These are phyloP conservation scores for Rhagium mordax DNA, from an alignment of 2,888 invertebrate species.

Conservation along the genomic window DNA sequence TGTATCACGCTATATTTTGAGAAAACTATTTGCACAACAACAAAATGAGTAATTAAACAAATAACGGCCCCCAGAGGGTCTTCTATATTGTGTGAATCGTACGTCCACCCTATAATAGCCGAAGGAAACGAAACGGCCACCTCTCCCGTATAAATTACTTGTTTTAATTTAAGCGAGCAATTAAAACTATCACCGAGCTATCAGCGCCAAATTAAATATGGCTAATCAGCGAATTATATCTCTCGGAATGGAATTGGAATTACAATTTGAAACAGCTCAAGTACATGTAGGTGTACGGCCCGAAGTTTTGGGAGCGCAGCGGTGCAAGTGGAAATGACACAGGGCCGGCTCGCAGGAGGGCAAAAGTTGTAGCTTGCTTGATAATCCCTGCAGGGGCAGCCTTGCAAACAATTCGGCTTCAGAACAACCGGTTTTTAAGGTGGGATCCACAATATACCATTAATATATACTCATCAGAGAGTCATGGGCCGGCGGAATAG, in stretches of 20 bases:
- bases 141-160: constrained; percentile 13
- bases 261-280: constrained; percentile 32
- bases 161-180: constrained; percentile 27
- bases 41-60: too few species aligned
- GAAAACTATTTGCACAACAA: too few species aligned
- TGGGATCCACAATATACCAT: too few species aligned
- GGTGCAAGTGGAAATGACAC: constrained; percentile 17
- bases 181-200: constrained; percentile 36
- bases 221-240: constrained; percentile 35
- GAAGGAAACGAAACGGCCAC: neutral
- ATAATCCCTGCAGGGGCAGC: too few species aligned
- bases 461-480: neutral
- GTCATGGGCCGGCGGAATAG: constrained; percentile 35
- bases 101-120: neutral
- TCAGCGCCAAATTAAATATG: constrained; percentile 38
- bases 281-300: constrained; percentile 30
- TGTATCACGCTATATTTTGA: too few species aligned
- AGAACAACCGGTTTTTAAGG: too few species aligned
- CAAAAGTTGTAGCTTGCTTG: too few species aligned
- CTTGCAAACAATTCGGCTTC: too few species aligned
- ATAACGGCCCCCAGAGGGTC: too few species aligned
- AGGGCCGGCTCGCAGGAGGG: constrained; percentile 18
- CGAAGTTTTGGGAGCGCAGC: constrained; percentile 20
- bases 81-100: too few species aligned
- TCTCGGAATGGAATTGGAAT: constrained; percentile 32